Evolutionary conservation across 2,888 invertebrate genomes (phyloP), one percentile per base, ranked within the genome.

Genomic region (Elegia similella): DNA sequence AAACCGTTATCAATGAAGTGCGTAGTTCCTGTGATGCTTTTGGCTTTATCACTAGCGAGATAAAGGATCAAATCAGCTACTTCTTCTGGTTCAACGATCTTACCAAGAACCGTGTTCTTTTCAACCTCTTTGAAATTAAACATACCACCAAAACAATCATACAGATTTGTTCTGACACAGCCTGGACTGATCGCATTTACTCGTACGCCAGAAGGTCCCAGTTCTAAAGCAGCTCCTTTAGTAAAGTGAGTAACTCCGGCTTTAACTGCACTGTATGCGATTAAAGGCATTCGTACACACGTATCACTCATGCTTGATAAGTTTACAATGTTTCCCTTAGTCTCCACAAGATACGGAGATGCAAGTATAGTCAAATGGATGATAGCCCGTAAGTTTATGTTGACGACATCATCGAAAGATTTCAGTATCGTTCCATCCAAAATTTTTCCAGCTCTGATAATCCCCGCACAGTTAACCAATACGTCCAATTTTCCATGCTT

Each of bases 41-140:
- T 59, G 2, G 63, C 62, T 30, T 57, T 59, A 6, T 65, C 63
- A 48, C 64, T 60, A 0, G 64, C 62, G 32, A 62, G 46, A 55
- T 59, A 64, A 47, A 58, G 7, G 32, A 64, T 60, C 12, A 65
- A 34, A 7, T 59, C 62, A 12, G 59, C 63, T 13, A 65, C 50
- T 50, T 65, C 63, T 29, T 54, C 58, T 13, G 63, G 53, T 17
- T 62, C 55, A 6, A 32, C 48, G 3, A 62, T 30, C 16, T 30
- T 56, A 5, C 56, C 43, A 38, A 38, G 38, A 38, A 38, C n/a
- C 12, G 38, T 38, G 38, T 38, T 38, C 12, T 38, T 38, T 38
- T 38, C 38, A 38, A 12, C 10, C 12, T 6, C 12, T 38, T 38
- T 38, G 12, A n/a, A n/a, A 38, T 38, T 8, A 12, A 38, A 10